Conservation (phyloP, 2,113 vertebrate species). For the human (Homo sapiens) region DNA sequence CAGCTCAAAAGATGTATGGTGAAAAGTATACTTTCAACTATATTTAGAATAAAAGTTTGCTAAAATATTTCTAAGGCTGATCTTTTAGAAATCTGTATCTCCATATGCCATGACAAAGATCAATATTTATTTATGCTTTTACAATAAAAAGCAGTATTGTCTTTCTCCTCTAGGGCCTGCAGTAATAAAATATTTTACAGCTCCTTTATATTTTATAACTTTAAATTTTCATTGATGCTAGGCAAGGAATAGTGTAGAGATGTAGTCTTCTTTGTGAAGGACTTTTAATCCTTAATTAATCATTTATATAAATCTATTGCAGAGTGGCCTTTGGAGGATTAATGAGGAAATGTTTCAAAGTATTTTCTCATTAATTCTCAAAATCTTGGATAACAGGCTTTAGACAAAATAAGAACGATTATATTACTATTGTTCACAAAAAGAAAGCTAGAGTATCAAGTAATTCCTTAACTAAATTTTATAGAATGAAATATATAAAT, state of each 20-base stretch:
- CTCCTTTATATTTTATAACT: slow-evolving; percentile 47
- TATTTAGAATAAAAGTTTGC: slow-evolving; percentile 39
- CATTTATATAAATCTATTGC: slow-evolving; percentile 46
- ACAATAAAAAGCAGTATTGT: neutral
- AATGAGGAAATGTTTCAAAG: slow-evolving; percentile 55
- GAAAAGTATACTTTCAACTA: neutral
- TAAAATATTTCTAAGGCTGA: neutral
- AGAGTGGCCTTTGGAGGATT: slow-evolving; percentile 44
- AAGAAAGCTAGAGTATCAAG: neutral
- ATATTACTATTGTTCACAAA: slow-evolving; percentile 34
- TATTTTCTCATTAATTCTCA: slow-evolving; percentile 51
- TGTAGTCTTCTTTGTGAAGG: neutral
- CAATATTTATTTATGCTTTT: slow-evolving; percentile 57
- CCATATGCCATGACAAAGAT: neutral
- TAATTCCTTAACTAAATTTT: slow-evolving; percentile 43
- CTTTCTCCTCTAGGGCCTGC: neutral
- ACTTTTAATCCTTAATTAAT: slow-evolving; percentile 67
- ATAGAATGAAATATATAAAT: neutral
- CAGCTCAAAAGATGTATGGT: neutral
- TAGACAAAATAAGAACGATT: slow-evolving; percentile 30
- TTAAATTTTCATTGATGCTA: slow-evolving; percentile 14
- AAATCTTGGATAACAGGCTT: neutral
- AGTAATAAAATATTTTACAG: slow-evolving; percentile 43
- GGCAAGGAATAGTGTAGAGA: neutral
- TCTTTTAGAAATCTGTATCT: neutral